Evolutionary conservation across 2,797 vertebrate genomes (phyloP), one percentile per base, ranked within the genome.

Genomic region (Peromyscus aztecus): DNA sequence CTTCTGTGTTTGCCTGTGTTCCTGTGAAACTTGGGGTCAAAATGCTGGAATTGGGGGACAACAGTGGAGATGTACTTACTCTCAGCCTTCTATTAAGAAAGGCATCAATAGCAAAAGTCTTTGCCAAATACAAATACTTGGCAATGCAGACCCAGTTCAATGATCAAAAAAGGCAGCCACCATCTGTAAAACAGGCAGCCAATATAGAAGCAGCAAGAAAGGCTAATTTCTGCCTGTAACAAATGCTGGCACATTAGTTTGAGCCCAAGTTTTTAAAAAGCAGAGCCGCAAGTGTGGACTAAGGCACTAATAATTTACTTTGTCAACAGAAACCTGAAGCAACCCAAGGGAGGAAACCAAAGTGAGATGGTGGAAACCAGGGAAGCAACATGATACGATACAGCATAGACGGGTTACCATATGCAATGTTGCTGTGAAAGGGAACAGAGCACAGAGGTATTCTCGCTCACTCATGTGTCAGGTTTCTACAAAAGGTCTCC

Each of bases 1-100:
- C 93, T 95, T 97, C 88, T 97, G 8, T 96, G 98, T 94, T 97
- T 96, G 91, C 91, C 94, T 95, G 97, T 91, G 78, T 84, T 88
- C 86, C 81, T 95, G 29, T 43, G 94, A 94, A 97, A 96, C 77
- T 59, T 94, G 73, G 85, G 94, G 95, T 97, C 95, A 97, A 65
- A 43, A 94, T 84, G 76, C 52, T 96, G 78, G 61, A 81, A 65
- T 95, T 94, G 83, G 77, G 77, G 96, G 43, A 89, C 84, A 87
- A 91, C 37, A 46, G 4, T 83, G 52, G 73, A 97, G 95, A 96
- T 84, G 82, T 11, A 80, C 61, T 65, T 52, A 57, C 89, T 49
- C 81, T 94, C 21, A 6, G 6, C 57, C 96, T 90, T 94, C 81
- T 91, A 65, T 89, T 94, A 92, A 95, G 89, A 94, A 93, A 94